Evolutionary conservation across 2,797 vertebrate species (phyloP).

Genomic region (Phalanger gymnotis): DNA sequence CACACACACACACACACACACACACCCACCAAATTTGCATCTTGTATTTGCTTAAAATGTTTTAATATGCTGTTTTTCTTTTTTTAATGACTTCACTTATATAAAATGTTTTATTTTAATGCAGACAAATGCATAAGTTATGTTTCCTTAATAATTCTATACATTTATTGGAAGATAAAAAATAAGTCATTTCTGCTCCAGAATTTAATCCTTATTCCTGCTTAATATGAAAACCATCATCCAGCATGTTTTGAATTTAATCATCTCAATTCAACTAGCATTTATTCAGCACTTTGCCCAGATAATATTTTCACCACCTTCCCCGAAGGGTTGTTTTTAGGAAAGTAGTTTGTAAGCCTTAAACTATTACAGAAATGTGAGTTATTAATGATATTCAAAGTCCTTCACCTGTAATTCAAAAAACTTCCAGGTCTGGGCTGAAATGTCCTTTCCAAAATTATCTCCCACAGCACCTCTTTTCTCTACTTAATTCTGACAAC

Average conservation of each 20-base stretch:
- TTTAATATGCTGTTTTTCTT: too few relatives aligned
- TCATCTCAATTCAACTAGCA: not conserved
- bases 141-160: not conserved
- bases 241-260: not conserved
- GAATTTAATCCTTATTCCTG: not conserved
- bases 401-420: too few relatives aligned
- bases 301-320: not conserved
- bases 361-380: not conserved
- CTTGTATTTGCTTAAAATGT: not conserved
- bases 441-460: not conserved
- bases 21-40: not conserved
- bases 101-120: not conserved
- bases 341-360: not conserved
- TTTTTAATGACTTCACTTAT: not conserved
- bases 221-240: not conserved
- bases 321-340: not conserved
- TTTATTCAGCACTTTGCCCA: not conserved
- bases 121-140: too few relatives aligned
- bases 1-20: too few relatives aligned
- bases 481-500: not conserved
- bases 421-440: too few relatives aligned
- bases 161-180: not conserved
- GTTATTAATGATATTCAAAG: not conserved
- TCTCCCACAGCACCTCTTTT: not conserved
- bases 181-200: not conserved